Conservation (phyloP, 2,113 vertebrate genomes). For the Phrynosoma platyrhinos region DNA sequence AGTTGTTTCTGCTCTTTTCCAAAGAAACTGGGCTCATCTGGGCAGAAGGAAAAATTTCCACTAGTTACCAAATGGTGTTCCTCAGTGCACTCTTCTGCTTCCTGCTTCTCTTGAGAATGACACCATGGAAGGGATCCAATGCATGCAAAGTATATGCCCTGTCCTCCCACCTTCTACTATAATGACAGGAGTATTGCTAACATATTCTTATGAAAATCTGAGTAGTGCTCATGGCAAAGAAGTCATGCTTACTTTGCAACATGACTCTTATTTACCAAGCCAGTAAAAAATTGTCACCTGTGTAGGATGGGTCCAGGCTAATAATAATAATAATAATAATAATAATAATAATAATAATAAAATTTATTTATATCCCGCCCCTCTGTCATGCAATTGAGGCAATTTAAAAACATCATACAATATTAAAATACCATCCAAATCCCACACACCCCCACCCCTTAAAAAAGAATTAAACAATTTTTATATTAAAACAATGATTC, state of each 20-base stretch:
- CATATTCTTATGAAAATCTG: not conserved
- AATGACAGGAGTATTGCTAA: not conserved
- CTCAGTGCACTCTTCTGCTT: not conserved
- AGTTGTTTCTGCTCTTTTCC: not conserved
- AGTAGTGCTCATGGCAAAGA: not conserved
- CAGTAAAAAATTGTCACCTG: not conserved
- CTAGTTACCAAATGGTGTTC: not conserved
- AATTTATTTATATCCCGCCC: too few relatives aligned
- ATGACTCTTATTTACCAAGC: too few relatives aligned
- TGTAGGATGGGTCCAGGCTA: not conserved
- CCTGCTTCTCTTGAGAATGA: not conserved
- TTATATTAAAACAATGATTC: too few relatives aligned
- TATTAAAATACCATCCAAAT: too few relatives aligned
- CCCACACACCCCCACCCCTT: too few relatives aligned
- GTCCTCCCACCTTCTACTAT: too few relatives aligned
- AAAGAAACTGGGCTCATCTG: not conserved
- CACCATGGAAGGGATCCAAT: not conserved
- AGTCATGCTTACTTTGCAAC: not conserved
- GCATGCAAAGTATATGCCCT: not conserved
- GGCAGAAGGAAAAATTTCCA: not conserved
- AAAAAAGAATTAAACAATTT: too few relatives aligned
- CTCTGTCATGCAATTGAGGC: too few relatives aligned
- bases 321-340: too few relatives aligned
- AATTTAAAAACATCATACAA: too few relatives aligned
- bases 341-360: too few relatives aligned